Base-by-base conservation (phyloP, 2,888 invertebrate species). In the Pandemis heparana region DNA sequence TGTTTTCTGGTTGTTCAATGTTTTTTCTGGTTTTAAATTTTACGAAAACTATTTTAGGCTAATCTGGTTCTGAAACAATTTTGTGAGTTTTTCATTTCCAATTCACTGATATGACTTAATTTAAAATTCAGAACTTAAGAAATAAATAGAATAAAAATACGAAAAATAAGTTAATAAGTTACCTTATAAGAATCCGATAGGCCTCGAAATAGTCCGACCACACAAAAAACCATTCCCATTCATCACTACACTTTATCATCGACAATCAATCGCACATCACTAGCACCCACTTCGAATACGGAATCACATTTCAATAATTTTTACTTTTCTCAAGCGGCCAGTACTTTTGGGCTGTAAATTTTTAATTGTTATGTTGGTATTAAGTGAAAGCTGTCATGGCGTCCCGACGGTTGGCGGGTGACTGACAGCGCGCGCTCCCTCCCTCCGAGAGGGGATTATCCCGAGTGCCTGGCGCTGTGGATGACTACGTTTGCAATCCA, bases 171-270 rank as follows among this genome's bases (percentile, higher is more conserved):
- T 38, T 69, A 32, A 39, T 43, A 63, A 60, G 14, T 70, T 88
- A 90, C 91, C 91, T 91, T 90, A 91, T 79, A 83, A 80, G 89
- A 90, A 79, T 91, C 90, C 89, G 83, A 86, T 82, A 82, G 77
- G 83, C 78, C 38, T 51, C 67, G 77, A 62, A 56, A 65, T 51
- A 63, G 63, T 69, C 76, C 75, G 71, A 74, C 74, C 62, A 66
- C 75, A 68, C 76, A 74, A 78, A 78, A 75, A 70, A 78, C 65
- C 83, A 85, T 86, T 80, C 84, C 83, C 81, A 77, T 85, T 87
- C 79, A 79, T 81, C 78, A 80, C 78, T 75, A 62, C 63, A 70
- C 77, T 75, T 76, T 77, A 79, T 77, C 75, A 76, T 75, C 78
- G 76, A 78, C 73, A 64, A 65, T 73, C 74, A 77, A 75, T 61